These are phyloP conservation scores for Paracanthobrama guichenoti DNA, from an alignment of 2,113 vertebrate species.

Conservation along the genomic window DNA sequence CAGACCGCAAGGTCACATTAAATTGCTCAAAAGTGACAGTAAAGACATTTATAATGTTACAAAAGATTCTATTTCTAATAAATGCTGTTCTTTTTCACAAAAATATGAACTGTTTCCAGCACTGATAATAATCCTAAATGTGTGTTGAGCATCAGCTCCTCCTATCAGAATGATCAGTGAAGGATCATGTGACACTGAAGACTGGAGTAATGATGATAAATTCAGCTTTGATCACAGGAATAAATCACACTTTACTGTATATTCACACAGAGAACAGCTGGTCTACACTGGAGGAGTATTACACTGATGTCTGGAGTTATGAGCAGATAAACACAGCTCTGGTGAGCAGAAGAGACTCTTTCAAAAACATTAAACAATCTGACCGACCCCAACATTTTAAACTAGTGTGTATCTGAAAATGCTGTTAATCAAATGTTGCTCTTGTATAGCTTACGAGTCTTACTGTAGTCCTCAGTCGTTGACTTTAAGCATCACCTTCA, in stretches of 20 bases:
- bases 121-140: background rate
- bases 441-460: background rate
- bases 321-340: background rate
- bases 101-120: background rate
- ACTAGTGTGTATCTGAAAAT: background rate
- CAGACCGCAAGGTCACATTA: background rate
- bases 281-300: background rate
- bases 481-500: background rate
- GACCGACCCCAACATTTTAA: background rate
- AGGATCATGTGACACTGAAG: slow-evolving; percentile 1
- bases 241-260: background rate
- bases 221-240: background rate
- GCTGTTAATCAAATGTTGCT: background rate
- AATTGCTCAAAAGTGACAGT: background rate
- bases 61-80: background rate
- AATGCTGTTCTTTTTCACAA: background rate
- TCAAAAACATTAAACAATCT: no score
- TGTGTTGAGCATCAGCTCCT: background rate
- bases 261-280: background rate
- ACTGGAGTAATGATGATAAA: background rate
- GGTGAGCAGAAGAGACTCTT: background rate
- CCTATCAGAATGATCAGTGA: background rate
- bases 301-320: no score
- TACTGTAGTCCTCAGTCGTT: background rate
- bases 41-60: background rate